Conservation (phyloP, 1,140 invertebrate genomes). For the Pseudomyrmex pallidus region DNA sequence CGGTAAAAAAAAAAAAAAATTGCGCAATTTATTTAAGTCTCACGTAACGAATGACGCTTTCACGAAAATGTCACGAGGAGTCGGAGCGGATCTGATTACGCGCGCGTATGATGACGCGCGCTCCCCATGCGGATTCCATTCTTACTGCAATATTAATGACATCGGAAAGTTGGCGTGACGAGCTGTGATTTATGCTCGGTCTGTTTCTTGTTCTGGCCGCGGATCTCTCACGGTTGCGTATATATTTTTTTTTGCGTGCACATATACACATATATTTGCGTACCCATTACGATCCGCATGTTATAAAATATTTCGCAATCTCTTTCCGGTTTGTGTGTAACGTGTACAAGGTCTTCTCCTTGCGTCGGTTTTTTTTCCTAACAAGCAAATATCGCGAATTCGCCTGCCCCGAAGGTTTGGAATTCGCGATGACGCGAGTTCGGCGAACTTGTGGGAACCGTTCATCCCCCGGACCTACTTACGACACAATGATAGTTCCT, state of each 20-base stretch:
- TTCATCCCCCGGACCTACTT: background rate
- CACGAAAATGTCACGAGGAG: background rate
- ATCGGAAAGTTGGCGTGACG: constrained; percentile 4
- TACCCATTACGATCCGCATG: background rate
- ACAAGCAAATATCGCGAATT: constrained; percentile 32
- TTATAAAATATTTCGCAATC: constrained; percentile 17
- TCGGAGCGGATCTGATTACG: constrained; percentile 36
- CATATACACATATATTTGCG: constrained; percentile 5
- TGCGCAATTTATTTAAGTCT: background rate
- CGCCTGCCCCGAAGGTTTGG: constrained; percentile 8
- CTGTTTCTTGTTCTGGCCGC: constrained; percentile 32
- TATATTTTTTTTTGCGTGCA: background rate
- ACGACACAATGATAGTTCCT: constrained; percentile 14
- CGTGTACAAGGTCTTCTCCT: constrained; percentile 35
- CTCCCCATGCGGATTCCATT: background rate
- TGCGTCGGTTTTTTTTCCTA: background rate
- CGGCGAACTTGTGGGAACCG: constrained; percentile 21
- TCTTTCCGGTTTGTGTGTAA: constrained; percentile 16
- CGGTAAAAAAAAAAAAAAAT: background rate
- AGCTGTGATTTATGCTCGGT: constrained; percentile 48
- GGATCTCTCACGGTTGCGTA: constrained; percentile 49
- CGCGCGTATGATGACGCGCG: background rate
- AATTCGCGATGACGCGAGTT: constrained; percentile 29
- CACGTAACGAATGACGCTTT: background rate
- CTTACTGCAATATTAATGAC: constrained; percentile 34